These are phyloP conservation scores for Promerops cafer DNA, from an alignment of 2,113 vertebrate species.

Conservation along the genomic window DNA sequence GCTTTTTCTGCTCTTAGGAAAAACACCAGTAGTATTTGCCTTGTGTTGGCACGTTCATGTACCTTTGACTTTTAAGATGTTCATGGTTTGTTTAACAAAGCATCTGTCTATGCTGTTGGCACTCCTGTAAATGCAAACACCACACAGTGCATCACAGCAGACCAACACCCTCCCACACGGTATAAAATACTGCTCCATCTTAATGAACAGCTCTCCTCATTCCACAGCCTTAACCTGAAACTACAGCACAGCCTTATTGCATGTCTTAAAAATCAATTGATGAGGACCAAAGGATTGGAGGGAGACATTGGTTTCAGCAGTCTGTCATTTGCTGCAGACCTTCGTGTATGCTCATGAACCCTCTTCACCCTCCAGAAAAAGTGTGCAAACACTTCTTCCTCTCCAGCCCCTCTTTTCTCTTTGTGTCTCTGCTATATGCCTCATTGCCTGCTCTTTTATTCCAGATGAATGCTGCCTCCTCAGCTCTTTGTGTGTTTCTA, in stretches of 20 bases:
- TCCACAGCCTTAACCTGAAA: not conserved
- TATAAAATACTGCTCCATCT: not conserved
- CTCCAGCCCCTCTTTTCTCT: not conserved
- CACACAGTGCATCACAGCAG: not conserved
- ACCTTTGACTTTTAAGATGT: not conserved
- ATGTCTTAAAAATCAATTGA: not conserved
- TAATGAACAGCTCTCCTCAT: not conserved
- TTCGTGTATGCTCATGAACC: not conserved
- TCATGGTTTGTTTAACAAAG: not conserved
- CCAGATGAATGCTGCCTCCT: not conserved
- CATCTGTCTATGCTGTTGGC: not conserved
- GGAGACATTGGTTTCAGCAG: not conserved
- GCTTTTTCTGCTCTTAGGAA: not conserved
- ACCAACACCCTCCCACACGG: not conserved
- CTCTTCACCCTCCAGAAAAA: not conserved
- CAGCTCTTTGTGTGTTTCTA: conserved; percentile 7
- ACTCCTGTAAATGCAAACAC: not conserved
- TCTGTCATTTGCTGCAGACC: not conserved
- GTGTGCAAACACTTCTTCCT: not conserved
- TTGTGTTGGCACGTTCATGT: not conserved
- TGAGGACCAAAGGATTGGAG: not conserved
- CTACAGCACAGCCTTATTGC: not conserved
- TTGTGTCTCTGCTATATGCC: not conserved
- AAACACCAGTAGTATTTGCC: not conserved
- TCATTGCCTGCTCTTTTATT: conserved; percentile 1